A percentile compares a stretch with the other conserved stretches of the same genome.
These are phyloP conservation scores for Nyctalus aviator DNA, from an alignment of 2,797 vertebrate species.

Conservation along the genomic window DNA sequence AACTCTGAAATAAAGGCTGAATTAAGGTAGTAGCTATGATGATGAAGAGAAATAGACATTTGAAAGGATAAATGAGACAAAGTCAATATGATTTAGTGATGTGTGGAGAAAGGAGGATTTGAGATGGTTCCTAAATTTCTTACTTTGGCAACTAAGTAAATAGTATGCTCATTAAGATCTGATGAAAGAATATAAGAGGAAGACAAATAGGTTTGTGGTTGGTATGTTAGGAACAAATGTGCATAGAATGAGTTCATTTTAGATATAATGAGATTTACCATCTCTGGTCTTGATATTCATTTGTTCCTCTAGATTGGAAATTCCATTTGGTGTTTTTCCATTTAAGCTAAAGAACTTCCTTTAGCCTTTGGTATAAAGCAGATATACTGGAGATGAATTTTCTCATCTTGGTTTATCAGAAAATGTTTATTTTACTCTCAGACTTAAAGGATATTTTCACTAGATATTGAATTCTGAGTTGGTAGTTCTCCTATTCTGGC, in stretches of 20 bases:
- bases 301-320: not conserved
- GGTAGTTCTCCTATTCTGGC: not conserved
- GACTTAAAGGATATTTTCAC: constrained; percentile 14
- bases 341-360: not conserved
- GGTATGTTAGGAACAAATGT: constrained; percentile 27
- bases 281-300: not conserved
- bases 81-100: not conserved
- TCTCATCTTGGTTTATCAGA: constrained; percentile 45
- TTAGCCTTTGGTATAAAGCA: not conserved
- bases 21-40: constrained; percentile 45
- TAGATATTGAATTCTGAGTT: not conserved
- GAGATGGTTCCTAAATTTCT: not conserved
- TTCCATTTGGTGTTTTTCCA: not conserved
- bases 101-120: not conserved
- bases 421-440: constrained; percentile 38
- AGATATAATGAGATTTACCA: not conserved
- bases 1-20: not conserved
- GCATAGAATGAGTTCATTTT: constrained; percentile 22
- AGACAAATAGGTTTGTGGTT: not conserved
- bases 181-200: not conserved
- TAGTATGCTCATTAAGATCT: constrained; percentile 6
- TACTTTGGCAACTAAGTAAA: not conserved
- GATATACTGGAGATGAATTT: constrained; percentile 1
- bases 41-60: constrained; percentile 17
- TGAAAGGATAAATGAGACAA: not conserved